These are phyloP conservation scores for Seira musarum DNA, from an alignment of 2,888 invertebrate genomes.

Conservation along the genomic window DNA sequence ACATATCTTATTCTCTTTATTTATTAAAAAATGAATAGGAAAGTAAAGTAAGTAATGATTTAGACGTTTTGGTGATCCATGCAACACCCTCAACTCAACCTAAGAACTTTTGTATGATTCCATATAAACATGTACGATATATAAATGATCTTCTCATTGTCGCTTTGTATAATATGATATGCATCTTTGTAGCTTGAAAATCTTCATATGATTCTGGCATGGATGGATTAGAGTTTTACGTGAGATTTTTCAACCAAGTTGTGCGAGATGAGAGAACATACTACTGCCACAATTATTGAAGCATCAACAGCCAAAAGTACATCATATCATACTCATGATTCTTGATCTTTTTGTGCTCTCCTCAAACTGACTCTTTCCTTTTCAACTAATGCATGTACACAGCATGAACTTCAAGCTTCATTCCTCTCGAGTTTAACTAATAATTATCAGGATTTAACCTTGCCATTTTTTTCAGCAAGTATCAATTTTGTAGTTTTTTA, in stretches of 20 bases:
- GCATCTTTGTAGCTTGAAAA: no score
- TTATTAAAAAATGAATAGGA: neutral
- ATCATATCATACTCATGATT: neutral
- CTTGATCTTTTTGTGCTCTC: neutral
- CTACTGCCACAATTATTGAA: no score
- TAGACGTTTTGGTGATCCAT: neutral
- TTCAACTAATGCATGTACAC: neutral
- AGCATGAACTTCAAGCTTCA: conserved; percentile 7
- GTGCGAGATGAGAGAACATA: no score
- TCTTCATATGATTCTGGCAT: no score
- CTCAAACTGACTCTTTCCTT: neutral
- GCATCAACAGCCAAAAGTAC: neutral
- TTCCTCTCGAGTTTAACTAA: conserved; percentile 1
- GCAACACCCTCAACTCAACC: conserved; percentile 3
- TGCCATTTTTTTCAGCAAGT: neutral
- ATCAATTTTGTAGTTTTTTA: conserved; percentile 1
- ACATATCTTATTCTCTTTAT: neutral
- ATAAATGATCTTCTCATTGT: no score
- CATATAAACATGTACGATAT: no score
- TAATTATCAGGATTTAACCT: conserved; percentile 11
- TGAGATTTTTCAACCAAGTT: no score
- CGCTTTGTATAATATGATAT: no score
- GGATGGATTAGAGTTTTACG: no score
- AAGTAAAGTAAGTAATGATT: neutral
- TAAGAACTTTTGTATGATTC: neutral